Percentiles rank a stretch among this genome's conserved stretches.
These are phyloP conservation scores for Valencia hispanica DNA, from an alignment of 2,797 vertebrate genomes.

Conservation along the genomic window DNA sequence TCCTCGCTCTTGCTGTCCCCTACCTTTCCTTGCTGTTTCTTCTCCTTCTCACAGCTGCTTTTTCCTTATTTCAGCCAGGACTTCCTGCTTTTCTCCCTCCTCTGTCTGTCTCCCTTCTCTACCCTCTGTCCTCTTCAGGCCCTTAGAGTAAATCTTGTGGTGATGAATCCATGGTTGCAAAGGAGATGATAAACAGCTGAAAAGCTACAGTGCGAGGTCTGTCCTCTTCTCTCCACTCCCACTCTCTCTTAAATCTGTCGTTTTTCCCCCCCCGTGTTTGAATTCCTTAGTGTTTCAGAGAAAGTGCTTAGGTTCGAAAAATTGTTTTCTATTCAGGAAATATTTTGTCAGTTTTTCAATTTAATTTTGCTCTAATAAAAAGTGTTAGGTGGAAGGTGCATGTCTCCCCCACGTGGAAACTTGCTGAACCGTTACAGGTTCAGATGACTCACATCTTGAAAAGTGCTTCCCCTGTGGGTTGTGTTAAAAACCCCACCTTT, in stretches of 20 bases:
- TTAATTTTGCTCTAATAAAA: slow-evolving; percentile 35
- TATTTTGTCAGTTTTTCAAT: slow-evolving; percentile 62
- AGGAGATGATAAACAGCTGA: slow-evolving; percentile 60
- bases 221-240: slow-evolving; percentile 24
- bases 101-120: slow-evolving; percentile 41
- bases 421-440: slow-evolving; percentile 59
- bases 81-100: slow-evolving; percentile 49
- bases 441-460: not conserved
- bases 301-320: slow-evolving; percentile 38
- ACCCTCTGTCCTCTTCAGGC: slow-evolving; percentile 25
- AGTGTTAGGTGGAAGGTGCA: slow-evolving; percentile 52
- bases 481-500: not conserved
- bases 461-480: not conserved
- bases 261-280: not conserved
- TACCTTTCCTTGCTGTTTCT: slow-evolving; percentile 48
- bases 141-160: slow-evolving; percentile 57
- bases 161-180: slow-evolving; percentile 63
- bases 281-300: slow-evolving; percentile 27
- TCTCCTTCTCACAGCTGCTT: slow-evolving; percentile 54
- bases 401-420: slow-evolving; percentile 79
- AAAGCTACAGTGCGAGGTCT: slow-evolving; percentile 44
- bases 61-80: slow-evolving; percentile 57
- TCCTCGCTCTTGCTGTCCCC: slow-evolving; percentile 61
- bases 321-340: slow-evolving; percentile 60
- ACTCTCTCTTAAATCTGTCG: slow-evolving; percentile 3